Percentiles rank a stretch among this genome's conserved stretches.
These are phyloP conservation scores for Spermophilus dauricus DNA, from an alignment of 2,113 vertebrate species.

Conservation along the genomic window DNA sequence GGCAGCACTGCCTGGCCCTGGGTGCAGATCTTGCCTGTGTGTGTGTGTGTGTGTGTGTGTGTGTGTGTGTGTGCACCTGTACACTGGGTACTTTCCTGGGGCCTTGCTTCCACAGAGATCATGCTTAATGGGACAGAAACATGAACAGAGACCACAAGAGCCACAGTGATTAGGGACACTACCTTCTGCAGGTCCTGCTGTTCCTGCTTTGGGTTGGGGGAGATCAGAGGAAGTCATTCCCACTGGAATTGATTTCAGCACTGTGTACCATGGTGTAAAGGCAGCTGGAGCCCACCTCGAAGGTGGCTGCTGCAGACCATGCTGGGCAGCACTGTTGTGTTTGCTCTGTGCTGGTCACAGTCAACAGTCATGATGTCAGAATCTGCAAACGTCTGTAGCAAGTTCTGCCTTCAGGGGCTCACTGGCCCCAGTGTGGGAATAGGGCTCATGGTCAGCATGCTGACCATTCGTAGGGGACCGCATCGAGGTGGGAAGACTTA, in stretches of 20 bases:
- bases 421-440: no score
- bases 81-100: rapidly evolving
- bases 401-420: background rate
- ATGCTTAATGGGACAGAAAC: background rate
- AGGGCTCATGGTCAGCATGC: background rate
- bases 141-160: rapidly evolving
- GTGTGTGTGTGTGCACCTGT: no score
- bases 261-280: rapidly evolving
- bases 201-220: background rate
- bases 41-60: no score
- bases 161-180: background rate
- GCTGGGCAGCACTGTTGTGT: rapidly evolving
- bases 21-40: background rate
- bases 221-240: background rate
- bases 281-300: rapidly evolving
- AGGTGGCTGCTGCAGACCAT: rapidly evolving
- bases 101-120: background rate
- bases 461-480: background rate
- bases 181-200: background rate
- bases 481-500: rapidly evolving
- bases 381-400: background rate
- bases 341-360: background rate
- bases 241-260: rapidly evolving
- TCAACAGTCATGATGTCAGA: background rate
- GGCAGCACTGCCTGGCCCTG: background rate